These are phyloP conservation scores for Cacatua alba DNA, from an alignment of 2,113 vertebrate species.

Conservation along the genomic window DNA sequence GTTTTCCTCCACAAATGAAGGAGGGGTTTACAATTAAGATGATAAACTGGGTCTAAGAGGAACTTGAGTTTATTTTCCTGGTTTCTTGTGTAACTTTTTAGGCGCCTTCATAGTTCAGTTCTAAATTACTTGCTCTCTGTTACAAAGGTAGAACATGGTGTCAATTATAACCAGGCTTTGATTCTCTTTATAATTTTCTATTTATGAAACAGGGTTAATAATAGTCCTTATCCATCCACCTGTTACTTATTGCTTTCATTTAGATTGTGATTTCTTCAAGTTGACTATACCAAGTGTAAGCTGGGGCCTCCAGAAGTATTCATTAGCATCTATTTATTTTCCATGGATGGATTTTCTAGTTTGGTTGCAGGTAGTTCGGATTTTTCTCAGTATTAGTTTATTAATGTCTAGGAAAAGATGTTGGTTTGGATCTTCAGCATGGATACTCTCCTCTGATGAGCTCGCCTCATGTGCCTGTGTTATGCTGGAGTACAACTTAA, in stretches of 20 bases:
- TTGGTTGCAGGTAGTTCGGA: not conserved
- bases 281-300: not conserved
- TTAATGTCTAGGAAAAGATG: not conserved
- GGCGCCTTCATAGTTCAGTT: not conserved
- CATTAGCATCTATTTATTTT: not conserved
- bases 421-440: not conserved
- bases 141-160: not conserved
- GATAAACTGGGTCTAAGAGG: not conserved
- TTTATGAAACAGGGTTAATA: not conserved
- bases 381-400: not conserved
- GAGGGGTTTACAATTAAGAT: not conserved
- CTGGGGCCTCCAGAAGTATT: not conserved
- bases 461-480: not conserved
- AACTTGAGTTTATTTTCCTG: not conserved
- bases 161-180: not conserved
- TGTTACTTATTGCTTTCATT: not conserved
- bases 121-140: not conserved
- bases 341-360: not conserved
- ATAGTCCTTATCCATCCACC: not conserved
- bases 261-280: not conserved
- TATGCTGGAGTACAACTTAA: not conserved
- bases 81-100: not conserved
- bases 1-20: not conserved
- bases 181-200: not conserved
- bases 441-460: not conserved